These are phyloP conservation scores for Tyto alba DNA, from an alignment of 2,113 vertebrate genomes.

Conservation along the genomic window DNA sequence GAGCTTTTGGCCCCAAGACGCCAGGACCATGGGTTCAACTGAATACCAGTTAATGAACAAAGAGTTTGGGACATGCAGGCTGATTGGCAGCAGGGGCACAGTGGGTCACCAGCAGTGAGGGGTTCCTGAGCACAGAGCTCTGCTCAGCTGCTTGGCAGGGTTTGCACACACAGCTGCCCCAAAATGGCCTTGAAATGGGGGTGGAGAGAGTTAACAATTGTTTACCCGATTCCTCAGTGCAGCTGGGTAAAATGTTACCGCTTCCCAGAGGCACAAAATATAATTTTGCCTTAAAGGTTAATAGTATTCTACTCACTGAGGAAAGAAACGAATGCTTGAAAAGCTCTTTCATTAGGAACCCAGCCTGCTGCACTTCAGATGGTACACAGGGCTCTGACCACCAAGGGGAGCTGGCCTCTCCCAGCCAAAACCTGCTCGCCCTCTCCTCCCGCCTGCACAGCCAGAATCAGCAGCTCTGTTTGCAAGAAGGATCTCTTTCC, in stretches of 20 bases:
- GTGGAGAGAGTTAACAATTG: constrained; percentile 39
- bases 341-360: constrained; percentile 12
- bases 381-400: not conserved
- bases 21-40: not conserved
- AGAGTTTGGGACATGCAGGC: rapidly evolving
- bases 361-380: not conserved
- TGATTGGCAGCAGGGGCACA: not conserved
- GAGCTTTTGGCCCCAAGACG: not conserved
- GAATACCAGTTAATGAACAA: not conserved
- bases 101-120: not conserved
- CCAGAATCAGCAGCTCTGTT: not conserved
- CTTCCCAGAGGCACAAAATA: constrained; percentile 62
- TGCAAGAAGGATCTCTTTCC: not conserved
- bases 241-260: constrained; percentile 58
- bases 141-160: not conserved
- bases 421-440: not conserved
- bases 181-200: not conserved
- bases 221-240: constrained; percentile 30
- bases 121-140: not conserved
- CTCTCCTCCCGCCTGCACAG: not conserved
- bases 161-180: rapidly evolving
- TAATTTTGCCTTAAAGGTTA: constrained; percentile 73
- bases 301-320: constrained; percentile 52
- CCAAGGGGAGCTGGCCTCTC: not conserved
- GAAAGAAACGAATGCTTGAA: constrained; percentile 23